These are phyloP conservation scores for Margarornis squamiger DNA, from an alignment of 2,797 vertebrate genomes.

Conservation along the genomic window DNA sequence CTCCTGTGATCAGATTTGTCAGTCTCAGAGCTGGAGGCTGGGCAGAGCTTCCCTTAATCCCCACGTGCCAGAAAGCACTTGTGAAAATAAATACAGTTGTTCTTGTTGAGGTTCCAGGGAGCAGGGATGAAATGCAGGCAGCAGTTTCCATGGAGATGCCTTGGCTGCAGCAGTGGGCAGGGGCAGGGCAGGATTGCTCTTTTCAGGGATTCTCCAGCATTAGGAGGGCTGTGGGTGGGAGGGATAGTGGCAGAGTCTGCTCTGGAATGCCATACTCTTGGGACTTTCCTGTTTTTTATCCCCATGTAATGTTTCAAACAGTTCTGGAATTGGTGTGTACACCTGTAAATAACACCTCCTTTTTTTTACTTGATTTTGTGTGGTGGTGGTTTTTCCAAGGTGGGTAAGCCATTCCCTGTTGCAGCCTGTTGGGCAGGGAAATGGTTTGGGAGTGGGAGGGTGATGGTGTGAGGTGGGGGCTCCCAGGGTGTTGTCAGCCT, in stretches of 20 bases:
- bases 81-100: background rate
- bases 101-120: background rate
- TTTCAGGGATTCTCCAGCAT: fast-evolving
- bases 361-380: background rate
- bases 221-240: background rate
- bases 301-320: background rate
- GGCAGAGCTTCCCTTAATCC: background rate
- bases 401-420: fast-evolving
- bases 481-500: background rate
- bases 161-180: background rate
- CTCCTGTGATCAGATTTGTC: background rate
- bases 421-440: background rate
- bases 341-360: conserved; percentile 9
- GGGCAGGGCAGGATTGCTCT: background rate
- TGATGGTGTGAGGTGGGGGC: background rate
- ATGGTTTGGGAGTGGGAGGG: background rate
- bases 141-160: background rate
- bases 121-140: background rate
- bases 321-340: background rate
- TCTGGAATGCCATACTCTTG: background rate
- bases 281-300: background rate
- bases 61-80: background rate
- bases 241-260: fast-evolving
- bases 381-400: background rate
- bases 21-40: background rate